Percentiles rank a stretch among this genome's conserved stretches.
These are phyloP conservation scores for Dysdera silvatica DNA, from an alignment of 1,140 invertebrate species.

Conservation along the genomic window DNA sequence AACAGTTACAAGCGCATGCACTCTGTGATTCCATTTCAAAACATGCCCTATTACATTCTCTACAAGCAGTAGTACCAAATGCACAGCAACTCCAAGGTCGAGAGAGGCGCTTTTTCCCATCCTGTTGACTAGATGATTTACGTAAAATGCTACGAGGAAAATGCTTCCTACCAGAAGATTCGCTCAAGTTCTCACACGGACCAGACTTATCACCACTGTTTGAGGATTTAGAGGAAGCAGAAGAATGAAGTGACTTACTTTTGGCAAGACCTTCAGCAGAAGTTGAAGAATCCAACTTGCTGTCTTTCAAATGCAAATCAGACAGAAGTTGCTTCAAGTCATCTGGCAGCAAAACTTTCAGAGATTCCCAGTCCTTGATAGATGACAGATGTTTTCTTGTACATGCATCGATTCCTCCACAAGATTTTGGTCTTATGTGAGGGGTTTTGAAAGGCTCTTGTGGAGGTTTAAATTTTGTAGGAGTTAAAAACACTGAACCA, in stretches of 20 bases:
- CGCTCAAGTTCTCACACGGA: neutral
- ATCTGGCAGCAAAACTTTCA: slow-evolving; percentile 71
- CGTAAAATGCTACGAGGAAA: slow-evolving; percentile 21
- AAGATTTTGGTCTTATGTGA: slow-evolving; percentile 61
- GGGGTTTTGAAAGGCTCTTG: slow-evolving; percentile 14
- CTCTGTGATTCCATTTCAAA: too few species aligned
- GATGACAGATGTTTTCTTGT: slow-evolving; percentile 66
- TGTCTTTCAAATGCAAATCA: slow-evolving; percentile 6
- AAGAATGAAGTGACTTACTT: neutral
- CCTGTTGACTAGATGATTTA: too few species aligned
- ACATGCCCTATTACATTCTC: too few species aligned
- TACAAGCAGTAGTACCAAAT: too few species aligned
- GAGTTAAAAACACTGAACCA: slow-evolving; percentile 15
- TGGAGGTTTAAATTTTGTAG: slow-evolving; percentile 22
- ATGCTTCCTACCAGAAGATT: slow-evolving; percentile 8
- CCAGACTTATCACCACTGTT: slow-evolving; percentile 14
- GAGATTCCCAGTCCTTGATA: slow-evolving; percentile 81
- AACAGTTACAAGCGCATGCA: too few species aligned
- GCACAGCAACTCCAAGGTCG: too few species aligned
- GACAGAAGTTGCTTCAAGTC: slow-evolving; percentile 53
- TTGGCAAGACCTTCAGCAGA: neutral
- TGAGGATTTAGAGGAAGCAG: slow-evolving; percentile 10
- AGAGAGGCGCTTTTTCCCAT: too few species aligned
- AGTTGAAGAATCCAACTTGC: neutral
- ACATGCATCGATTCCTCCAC: slow-evolving; percentile 69